These are phyloP conservation scores for Globodera ellingtonae DNA, from an alignment of 1,140 invertebrate species.

Conservation along the genomic window DNA sequence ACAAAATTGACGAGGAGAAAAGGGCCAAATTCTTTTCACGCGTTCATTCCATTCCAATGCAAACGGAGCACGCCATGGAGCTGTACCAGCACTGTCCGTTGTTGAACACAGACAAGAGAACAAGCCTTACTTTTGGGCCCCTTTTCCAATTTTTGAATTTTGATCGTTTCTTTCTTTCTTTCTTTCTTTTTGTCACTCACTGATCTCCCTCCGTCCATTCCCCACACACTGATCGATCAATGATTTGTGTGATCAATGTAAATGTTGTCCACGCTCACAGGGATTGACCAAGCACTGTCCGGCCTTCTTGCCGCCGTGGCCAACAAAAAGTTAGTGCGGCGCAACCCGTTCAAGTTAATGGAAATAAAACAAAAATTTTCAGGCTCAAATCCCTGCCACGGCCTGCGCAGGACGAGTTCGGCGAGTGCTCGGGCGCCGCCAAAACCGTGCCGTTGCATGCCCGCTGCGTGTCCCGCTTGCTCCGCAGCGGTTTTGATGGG, in stretches of 20 bases:
- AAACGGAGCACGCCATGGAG: constrained; percentile 4
- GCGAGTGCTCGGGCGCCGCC: constrained; percentile 11
- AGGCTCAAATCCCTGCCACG: constrained; percentile 37
- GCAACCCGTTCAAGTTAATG: not conserved
- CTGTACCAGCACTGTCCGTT: constrained; percentile 16
- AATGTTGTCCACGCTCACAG: not conserved
- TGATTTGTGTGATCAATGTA: not conserved
- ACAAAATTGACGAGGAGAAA: not conserved
- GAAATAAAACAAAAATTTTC: not conserved
- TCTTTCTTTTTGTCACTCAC: no score
- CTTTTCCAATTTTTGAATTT: not conserved
- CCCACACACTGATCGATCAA: no score
- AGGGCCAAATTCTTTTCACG: constrained; percentile 3
- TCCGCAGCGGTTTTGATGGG: constrained; percentile 11
- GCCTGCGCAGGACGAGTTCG: constrained; percentile 31
- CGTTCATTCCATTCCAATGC: not conserved
- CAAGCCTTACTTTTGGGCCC: not conserved
- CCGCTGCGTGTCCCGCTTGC: constrained; percentile 31
- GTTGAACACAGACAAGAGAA: not conserved
- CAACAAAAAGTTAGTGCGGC: not conserved
- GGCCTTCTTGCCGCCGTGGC: constrained; percentile 17
- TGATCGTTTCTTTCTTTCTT: no score
- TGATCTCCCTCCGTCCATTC: no score
- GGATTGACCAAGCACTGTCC: constrained; percentile 17
- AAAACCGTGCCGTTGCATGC: constrained; percentile 30